Conservation (phyloP, 2,797 vertebrate species). For the Scleropages formosus region DNA sequence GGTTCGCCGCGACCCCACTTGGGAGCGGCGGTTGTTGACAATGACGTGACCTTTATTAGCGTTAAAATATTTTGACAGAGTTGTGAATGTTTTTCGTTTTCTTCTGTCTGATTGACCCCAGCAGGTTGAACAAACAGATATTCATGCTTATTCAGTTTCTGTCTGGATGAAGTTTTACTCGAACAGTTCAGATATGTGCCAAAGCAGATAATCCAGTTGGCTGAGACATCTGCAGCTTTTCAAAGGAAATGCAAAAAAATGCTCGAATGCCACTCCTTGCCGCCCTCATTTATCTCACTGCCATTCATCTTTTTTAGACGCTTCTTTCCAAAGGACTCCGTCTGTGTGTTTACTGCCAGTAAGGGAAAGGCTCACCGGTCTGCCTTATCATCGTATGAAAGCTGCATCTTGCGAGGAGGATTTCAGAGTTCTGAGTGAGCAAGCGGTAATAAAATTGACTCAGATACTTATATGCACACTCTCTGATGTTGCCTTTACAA, state of each 20-base stretch:
- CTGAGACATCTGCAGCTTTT: conserved; percentile 58
- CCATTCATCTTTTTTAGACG: conserved; percentile 38
- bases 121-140: neutral
- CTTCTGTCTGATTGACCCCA: neutral
- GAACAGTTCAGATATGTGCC: neutral
- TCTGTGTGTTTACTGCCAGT: conserved; percentile 44
- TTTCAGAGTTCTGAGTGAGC: neutral
- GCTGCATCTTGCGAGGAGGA: neutral
- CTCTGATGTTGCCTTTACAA: conserved; percentile 9
- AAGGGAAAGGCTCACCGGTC: conserved; percentile 11
- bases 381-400: conserved; percentile 22
- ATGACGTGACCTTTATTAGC: too few species aligned
- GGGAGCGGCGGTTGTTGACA: too few species aligned
- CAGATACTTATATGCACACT: conserved; percentile 19
- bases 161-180: neutral
- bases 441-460: conserved; percentile 26
- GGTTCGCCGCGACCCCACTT: too few species aligned
- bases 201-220: conserved; percentile 46
- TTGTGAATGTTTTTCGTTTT: too few species aligned
- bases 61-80: too few species aligned
- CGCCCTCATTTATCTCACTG: conserved; percentile 47
- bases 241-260: conserved; percentile 39
- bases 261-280: conserved; percentile 57
- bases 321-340: conserved; percentile 38
- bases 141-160: neutral